Evolutionary conservation across 2,797 vertebrate species (phyloP).

Genomic region (Sciurus carolinensis): DNA sequence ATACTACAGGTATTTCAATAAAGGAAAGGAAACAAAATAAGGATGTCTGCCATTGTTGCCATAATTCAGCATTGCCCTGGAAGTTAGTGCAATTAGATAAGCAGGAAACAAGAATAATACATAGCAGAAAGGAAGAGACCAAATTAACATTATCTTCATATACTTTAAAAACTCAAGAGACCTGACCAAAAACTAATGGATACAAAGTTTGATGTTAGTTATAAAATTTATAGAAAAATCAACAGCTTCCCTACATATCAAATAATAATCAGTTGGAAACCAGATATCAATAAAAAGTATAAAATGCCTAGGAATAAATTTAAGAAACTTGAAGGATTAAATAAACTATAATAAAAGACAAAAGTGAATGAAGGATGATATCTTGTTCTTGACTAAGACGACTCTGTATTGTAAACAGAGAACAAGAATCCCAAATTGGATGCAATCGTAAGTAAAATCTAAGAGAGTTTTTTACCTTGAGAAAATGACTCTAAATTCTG

Average conservation of each 20-base stretch:
- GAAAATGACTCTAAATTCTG: conserved; percentile 67
- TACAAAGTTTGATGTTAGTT: neutral
- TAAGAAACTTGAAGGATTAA: conserved; percentile 27
- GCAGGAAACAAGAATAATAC: neutral
- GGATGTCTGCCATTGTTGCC: conserved; percentile 8
- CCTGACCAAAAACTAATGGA: conserved; percentile 28
- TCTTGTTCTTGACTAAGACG: conserved; percentile 19
- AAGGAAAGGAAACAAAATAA: conserved; percentile 8
- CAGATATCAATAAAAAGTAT: neutral
- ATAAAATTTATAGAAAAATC: neutral
- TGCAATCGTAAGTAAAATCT: conserved; percentile 44
- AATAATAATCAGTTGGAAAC: conserved; percentile 22
- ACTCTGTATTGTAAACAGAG: conserved; percentile 31
- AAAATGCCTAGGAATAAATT: conserved; percentile 31
- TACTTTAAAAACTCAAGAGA: conserved; percentile 61
- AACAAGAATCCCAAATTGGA: conserved; percentile 56
- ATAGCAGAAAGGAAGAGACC: conserved; percentile 3
- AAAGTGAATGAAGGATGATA: conserved; percentile 20
- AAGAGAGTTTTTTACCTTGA: conserved; percentile 53
- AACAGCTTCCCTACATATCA: conserved; percentile 25
- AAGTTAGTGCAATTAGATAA: conserved; percentile 10
- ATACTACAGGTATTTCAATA: neutral
- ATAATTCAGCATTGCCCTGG: conserved; percentile 8
- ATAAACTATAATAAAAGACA: conserved; percentile 37
- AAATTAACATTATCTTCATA: conserved; percentile 40